Evolutionary conservation across 2,888 invertebrate species (phyloP).

Genomic region (Rotaria sp.): DNA sequence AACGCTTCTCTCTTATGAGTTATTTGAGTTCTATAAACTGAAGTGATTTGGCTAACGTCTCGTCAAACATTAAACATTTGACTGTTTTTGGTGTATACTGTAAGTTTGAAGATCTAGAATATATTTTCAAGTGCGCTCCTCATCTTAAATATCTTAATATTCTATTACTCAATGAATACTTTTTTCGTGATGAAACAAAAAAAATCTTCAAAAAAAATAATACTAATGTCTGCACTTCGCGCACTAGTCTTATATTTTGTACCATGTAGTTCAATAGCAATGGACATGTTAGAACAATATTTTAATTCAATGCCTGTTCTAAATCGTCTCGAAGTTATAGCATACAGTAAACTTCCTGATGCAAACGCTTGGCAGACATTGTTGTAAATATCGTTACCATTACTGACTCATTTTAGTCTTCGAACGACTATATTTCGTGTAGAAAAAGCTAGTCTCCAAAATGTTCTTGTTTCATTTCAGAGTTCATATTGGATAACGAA

Average conservation of each 20-base stretch:
- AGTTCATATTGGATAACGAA: background rate
- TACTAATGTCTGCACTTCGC: background rate
- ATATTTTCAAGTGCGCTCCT: background rate
- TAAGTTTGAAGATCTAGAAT: background rate
- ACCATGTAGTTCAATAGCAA: too few relatives aligned
- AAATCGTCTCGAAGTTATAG: background rate
- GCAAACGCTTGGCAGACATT: background rate
- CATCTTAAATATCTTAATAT: background rate
- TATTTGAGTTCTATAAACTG: background rate
- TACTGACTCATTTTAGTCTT: background rate
- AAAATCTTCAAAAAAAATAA: background rate
- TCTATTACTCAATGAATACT: background rate
- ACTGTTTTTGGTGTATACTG: background rate
- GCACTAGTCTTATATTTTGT: background rate
- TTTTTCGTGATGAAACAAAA: too few relatives aligned
- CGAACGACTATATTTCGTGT: background rate
- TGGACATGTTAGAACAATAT: background rate
- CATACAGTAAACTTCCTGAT: background rate
- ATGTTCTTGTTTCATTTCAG: background rate
- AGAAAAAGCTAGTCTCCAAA: background rate
- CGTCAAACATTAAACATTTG: background rate
- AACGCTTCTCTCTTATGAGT: background rate
- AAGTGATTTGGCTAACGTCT: background rate
- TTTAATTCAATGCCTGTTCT: background rate
- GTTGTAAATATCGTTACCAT: background rate